phyloP scores from a whole-genome alignment of 2,797 vertebrate genomes.

The Ambastaia sidthimunki region DNA sequence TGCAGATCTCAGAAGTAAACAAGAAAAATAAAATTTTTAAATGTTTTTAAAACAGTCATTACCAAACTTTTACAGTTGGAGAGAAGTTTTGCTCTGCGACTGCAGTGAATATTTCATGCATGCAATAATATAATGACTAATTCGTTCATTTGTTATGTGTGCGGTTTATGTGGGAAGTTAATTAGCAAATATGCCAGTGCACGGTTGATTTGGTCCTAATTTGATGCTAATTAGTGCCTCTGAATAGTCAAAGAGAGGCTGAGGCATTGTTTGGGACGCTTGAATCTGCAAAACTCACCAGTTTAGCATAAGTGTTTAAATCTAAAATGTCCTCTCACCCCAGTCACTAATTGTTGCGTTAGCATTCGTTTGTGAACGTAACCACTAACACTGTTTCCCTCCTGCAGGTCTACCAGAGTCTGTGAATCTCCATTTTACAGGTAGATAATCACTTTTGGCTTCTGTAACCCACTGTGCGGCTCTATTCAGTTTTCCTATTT shows the following conservation, averaged over 20 bases:
- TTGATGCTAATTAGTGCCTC: conserved; percentile 1
- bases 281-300: conserved; percentile 13
- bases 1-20: too few relatives aligned
- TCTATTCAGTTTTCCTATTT: conserved; percentile 9
- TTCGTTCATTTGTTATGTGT: conserved; percentile 11
- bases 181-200: conserved; percentile 1
- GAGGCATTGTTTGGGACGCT: background rate
- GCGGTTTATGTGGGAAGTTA: conserved; percentile 7
- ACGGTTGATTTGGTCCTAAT: conserved; percentile 24
- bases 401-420: conserved; percentile 84
- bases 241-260: background rate
- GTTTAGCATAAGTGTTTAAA: background rate
- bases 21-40: too few relatives aligned
- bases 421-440: conserved; percentile 85
- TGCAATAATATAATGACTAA: background rate
- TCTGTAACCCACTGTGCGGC: conserved; percentile 5
- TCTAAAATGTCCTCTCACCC: conserved; percentile 15
- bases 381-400: conserved; percentile 62
- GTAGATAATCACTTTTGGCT: conserved; percentile 66
- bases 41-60: too few relatives aligned
- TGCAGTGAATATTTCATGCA: background rate
- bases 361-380: conserved; percentile 15
- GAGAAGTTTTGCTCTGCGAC: background rate
- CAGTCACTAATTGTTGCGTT: conserved; percentile 4
- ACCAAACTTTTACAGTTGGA: too few relatives aligned